Base-by-base conservation (phyloP, 2,113 vertebrate species). In the Taxidea taxus region DNA sequence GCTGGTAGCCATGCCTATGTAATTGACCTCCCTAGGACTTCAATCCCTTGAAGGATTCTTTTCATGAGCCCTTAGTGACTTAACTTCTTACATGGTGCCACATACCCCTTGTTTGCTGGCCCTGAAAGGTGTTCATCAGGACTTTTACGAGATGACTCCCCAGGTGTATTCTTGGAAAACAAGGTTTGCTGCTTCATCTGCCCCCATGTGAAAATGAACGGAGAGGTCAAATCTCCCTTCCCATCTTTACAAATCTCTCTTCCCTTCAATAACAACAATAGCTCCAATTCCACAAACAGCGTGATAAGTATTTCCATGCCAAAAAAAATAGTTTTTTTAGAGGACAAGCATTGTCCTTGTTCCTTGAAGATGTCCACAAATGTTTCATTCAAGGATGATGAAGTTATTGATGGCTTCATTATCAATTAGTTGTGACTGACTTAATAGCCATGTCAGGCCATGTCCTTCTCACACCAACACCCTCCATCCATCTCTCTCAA, bases 11-110 rank as follows among this genome's bases (percentile, higher is more conserved):
- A 3, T 80, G 60, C 2, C 39, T 84, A 1, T 74, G 78, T 86
- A 77, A 90, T 77, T 95, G 93, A 70, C 5, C 66, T 82, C 25
- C 12, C 88, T 58, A 70, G 51, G 87, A 95, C 74, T 90, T 72
- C 90, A 6, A 6, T 49, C 51, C 82, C 23, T 84, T 5, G 64
- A 70, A 97, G 56, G 72, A 0, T 2, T 85, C 70, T 93, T 62
- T 72, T n/a, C 62, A 21, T 94, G 94, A 95, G 68, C 94, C 90
- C 93, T 84, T 25, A 89, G 82, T 91, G 72, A 90, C 94, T 98
- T 91, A 80, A 89, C 93, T 39, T 70, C 93, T 42, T 66, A 91
- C 74, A 91, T 83, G 88, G 44, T 54, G 72, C 58, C 3, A 21
- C 58, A 70, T 91, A 86, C 58, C 68, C 64, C 51, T 93, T 93